Percentiles rank a stretch among this genome's conserved stretches.
Conservation (phyloP, 2,113 vertebrate species). For the Puffinus mauretanicus region DNA sequence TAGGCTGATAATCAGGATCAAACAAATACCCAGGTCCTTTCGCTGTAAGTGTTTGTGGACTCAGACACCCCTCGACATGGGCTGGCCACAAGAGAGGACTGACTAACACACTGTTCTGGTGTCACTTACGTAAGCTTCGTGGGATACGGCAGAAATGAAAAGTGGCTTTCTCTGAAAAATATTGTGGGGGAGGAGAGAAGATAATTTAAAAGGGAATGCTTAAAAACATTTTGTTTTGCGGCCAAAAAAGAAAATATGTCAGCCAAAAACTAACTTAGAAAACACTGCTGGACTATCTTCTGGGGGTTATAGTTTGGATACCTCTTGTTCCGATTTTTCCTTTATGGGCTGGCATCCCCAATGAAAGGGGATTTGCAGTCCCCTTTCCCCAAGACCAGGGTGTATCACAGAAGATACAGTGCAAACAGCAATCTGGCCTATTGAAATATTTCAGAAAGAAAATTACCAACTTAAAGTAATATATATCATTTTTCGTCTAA, state of each 20-base stretch:
- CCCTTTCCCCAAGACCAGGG: background rate
- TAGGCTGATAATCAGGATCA: background rate
- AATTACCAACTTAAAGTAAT: background rate
- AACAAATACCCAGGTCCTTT: background rate
- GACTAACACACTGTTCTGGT: background rate
- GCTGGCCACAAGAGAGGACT: background rate
- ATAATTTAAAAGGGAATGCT: background rate
- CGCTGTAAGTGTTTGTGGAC: background rate
- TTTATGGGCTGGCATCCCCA: background rate
- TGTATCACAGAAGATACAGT: background rate
- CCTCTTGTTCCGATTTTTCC: background rate
- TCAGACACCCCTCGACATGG: background rate
- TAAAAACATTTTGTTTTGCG: background rate
- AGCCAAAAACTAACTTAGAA: background rate
- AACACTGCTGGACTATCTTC: background rate
- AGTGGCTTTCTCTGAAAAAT: background rate
- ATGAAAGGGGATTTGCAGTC: background rate
- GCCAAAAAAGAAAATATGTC: background rate
- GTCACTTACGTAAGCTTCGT: background rate
- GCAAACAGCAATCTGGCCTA: background rate
- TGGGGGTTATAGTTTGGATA: background rate
- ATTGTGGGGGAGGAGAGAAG: background rate
- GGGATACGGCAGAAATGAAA: background rate
- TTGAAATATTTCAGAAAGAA: background rate
- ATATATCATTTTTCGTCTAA: background rate